Evolutionary conservation across 2,888 invertebrate species (phyloP), one percentile per base, ranked within the genome.

Genomic region (Ditula angustiorana): DNA sequence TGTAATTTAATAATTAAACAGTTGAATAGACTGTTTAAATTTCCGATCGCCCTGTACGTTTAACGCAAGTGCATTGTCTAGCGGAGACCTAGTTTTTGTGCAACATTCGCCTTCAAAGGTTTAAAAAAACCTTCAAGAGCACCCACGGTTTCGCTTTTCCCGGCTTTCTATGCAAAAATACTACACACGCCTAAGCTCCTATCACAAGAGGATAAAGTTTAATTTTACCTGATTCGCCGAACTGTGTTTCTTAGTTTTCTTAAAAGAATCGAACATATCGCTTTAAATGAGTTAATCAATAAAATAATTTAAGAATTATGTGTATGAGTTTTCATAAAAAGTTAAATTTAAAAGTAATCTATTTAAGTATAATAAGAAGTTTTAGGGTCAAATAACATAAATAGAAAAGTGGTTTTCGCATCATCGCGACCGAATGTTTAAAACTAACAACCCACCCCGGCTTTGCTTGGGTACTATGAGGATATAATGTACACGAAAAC

Each of bases 61-160:
- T 71, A 82, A 78, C 77, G 79, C 79, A 86, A 86, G 86, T 86
- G 86, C 87, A 89, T 88, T 90, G 89, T 90, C 80, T 73, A 73
- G 71, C 58, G 62, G 64, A 66, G 68, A 67, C 47, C 65, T 59
- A 69, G 64, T 86, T 90, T 88, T 90, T 88, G 81, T 69, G 56
- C 44, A 67, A 70, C 73, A 73, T 81, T 81, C 79, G 72, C 74
- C 80, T 82, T 81, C 82, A 78, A 68, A 67, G 63, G 68, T 67
- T 71, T 70, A 33, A 76, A 82, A 89, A 85, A 88, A 85, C 72
- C 63, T 57, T 69, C 69, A 72, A 62, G 72, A 74, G 80, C 83
- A 85, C 82, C 83, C 83, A 84, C 84, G 85, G 79, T 89, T 90
- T 90, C 89, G 87, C 74, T 75, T 78, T 81, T 81, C 80, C 79